These are phyloP conservation scores for Octopus sinensis DNA, from an alignment of 1,140 invertebrate species.

Conservation along the genomic window DNA sequence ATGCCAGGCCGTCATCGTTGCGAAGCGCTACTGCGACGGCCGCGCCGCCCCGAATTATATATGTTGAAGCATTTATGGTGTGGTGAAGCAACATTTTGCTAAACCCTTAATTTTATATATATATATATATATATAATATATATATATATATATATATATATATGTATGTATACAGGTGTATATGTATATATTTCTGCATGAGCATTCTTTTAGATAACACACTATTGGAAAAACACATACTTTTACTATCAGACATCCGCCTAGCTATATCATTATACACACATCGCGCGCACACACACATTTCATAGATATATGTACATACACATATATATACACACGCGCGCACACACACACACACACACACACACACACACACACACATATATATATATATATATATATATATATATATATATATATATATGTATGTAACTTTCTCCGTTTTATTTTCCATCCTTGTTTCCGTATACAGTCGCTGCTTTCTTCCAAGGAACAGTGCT, in stretches of 20 bases:
- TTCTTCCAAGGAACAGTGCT: background rate
- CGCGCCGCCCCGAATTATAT: too few species aligned
- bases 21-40: too few species aligned
- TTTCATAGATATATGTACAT: background rate
- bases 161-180: background rate
- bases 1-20: too few species aligned
- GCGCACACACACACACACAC: background rate
- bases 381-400: conserved; percentile 5
- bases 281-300: background rate
- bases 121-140: background rate
- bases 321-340: background rate
- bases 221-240: background rate
- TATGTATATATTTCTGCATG: background rate
- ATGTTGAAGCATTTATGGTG: too few species aligned
- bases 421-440: background rate
- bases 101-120: background rate
- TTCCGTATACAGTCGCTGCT: background rate
- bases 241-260: too few species aligned
- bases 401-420: conserved; percentile 11
- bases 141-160: conserved; percentile 5
- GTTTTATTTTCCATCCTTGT: background rate
- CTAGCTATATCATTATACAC: too few species aligned
- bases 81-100: background rate
- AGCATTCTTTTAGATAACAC: background rate
- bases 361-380: background rate